Conservation (phyloP, 2,888 invertebrate species). For the Leptinotarsa peninsularis region DNA sequence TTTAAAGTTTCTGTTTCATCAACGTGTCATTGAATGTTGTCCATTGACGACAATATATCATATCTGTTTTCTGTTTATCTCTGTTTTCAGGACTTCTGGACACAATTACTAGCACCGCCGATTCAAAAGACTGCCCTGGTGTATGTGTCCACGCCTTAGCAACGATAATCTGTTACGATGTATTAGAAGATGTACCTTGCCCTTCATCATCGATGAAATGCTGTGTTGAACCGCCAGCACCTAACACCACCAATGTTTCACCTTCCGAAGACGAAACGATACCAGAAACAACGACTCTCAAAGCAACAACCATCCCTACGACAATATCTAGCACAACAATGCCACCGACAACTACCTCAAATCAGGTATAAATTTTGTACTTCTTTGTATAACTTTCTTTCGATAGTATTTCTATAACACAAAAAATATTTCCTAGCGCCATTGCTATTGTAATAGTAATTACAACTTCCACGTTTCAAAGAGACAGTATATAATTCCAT, state of each 20-base stretch:
- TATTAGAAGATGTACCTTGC: conserved; percentile 84
- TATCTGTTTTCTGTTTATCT: too few relatives aligned
- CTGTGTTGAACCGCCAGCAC: conserved; percentile 81
- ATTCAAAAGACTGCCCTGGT: conserved; percentile 89
- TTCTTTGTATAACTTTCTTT: too few relatives aligned
- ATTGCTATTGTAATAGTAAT: too few relatives aligned
- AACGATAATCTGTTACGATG: conserved; percentile 87
- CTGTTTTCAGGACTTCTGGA: conserved; percentile 78
- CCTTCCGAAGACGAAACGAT: conserved; percentile 51
- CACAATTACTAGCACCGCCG: conserved; percentile 86
- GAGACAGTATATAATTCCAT: not conserved
- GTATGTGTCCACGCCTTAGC: conserved; percentile 89
- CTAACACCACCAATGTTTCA: conserved; percentile 65
- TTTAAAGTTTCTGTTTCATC: too few relatives aligned
- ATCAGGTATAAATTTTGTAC: conserved; percentile 44
- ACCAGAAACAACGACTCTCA: conserved; percentile 56
- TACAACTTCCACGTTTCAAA: not conserved
- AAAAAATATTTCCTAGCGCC: too few relatives aligned
- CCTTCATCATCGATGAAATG: conserved; percentile 86
- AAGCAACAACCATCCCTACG: conserved; percentile 51
- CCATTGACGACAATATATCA: not conserved
- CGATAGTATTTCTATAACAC: too few relatives aligned
- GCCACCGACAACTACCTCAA: conserved; percentile 47
- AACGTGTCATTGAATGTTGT: not conserved
- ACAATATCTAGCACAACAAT: conserved; percentile 51